phyloP scores from a whole-genome alignment of 1,140 invertebrate species.

The Tetragnatha versicolor region DNA sequence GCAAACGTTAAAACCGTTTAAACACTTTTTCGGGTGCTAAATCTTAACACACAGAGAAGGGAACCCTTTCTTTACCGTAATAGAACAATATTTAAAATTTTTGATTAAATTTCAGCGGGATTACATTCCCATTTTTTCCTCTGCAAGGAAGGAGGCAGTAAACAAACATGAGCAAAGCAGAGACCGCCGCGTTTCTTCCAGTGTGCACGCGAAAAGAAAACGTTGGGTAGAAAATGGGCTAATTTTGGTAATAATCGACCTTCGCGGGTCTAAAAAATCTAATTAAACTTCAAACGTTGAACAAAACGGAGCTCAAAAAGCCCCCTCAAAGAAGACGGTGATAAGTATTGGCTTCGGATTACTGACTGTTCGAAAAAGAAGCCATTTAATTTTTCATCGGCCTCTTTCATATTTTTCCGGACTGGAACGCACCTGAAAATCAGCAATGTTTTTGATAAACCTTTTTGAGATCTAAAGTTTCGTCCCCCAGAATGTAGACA shows the following conservation, averaged over 20 bases:
- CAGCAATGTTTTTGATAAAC: conserved; percentile 7
- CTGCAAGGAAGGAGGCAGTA: neutral
- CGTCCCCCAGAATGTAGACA: neutral
- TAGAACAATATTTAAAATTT: neutral
- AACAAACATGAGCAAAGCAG: neutral
- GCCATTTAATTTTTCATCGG: conserved; percentile 34
- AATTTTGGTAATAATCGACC: conserved; percentile 35
- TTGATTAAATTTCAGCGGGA: neutral
- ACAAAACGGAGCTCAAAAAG: conserved; percentile 38
- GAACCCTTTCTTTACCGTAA: no score
- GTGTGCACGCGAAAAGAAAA: neutral
- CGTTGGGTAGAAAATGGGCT: conserved; percentile 25
- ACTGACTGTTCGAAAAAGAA: no score
- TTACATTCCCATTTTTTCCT: no score
- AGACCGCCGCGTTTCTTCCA: no score
- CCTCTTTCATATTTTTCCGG: conserved; percentile 17
- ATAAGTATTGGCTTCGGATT: conserved; percentile 19
- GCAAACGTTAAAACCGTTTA: no score
- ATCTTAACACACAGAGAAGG: no score
- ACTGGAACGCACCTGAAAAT: conserved; percentile 8
- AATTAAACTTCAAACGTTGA: conserved; percentile 43
- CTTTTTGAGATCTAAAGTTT: conserved; percentile 5
- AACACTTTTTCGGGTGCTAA: no score
- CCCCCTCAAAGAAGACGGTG: neutral
- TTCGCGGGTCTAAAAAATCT: conserved; percentile 27